Evolutionary conservation across 2,113 vertebrate species (phyloP).

Genomic region (Plecotus auritus): DNA sequence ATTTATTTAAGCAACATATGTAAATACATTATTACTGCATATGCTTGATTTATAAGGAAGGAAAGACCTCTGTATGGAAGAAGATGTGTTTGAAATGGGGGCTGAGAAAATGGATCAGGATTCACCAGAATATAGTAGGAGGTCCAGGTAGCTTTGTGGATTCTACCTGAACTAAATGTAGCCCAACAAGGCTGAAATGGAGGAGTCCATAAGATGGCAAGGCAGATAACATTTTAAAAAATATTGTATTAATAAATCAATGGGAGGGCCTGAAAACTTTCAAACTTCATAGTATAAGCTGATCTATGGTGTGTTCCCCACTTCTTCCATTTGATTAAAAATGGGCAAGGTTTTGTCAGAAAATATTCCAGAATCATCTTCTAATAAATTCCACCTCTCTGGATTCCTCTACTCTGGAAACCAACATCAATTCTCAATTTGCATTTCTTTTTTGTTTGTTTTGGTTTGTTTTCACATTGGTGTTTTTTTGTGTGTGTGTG

Average conservation of each 20-base stretch:
- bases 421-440: neutral
- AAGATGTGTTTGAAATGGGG: neutral
- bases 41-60: neutral
- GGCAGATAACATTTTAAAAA: neutral
- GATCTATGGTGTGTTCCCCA: neutral
- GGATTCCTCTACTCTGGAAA: neutral
- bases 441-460: too few species aligned
- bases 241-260: neutral
- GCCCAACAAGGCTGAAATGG: too few species aligned
- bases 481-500: too few species aligned
- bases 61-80: neutral
- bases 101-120: neutral
- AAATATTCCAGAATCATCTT: neutral
- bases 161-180: neutral
- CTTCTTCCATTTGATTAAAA: neutral
- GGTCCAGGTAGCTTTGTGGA: neutral
- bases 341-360: neutral
- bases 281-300: neutral
- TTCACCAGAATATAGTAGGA: neutral
- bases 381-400: neutral
- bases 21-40: neutral
- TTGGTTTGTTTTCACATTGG: too few species aligned
- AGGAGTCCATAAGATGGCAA: neutral
- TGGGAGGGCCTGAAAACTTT: neutral
- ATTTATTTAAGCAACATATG: neutral